phyloP scores from a whole-genome alignment of 2,888 invertebrate species.

The Nephrotoma flavescens region DNA sequence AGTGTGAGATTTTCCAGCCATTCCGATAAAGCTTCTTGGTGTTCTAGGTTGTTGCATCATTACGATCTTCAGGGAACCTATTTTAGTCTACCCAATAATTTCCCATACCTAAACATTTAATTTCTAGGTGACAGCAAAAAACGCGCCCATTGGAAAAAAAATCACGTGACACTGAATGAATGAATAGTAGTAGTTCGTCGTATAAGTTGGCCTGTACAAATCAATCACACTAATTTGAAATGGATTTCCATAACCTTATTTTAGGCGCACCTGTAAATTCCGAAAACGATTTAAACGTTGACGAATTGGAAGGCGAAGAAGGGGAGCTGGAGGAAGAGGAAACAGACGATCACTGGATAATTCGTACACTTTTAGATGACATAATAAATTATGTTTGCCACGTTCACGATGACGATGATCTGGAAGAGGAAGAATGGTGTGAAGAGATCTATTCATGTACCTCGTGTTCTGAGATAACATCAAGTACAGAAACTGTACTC shows the following conservation, averaged over 20 bases:
- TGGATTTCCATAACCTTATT: not conserved
- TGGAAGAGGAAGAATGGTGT: not conserved
- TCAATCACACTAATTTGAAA: not conserved
- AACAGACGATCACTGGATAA: not conserved
- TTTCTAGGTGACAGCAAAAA: no score
- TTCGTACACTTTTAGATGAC: not conserved
- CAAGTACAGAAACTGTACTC: not conserved
- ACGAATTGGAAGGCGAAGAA: not conserved
- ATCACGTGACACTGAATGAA: no score
- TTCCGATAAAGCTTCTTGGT: no score
- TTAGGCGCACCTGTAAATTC: not conserved
- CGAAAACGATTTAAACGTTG: not conserved
- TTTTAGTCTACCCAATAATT: no score
- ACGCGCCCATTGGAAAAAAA: no score
- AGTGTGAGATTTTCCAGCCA: no score
- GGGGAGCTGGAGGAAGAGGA: not conserved
- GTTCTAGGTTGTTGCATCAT: no score
- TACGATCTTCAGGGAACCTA: no score
- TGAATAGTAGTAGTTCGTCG: no score
- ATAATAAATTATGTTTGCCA: not conserved
- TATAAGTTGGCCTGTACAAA: not conserved
- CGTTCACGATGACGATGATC: not conserved
- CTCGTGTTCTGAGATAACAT: not conserved
- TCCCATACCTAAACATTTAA: no score
- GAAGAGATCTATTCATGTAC: not conserved